Evolutionary conservation across 1,140 invertebrate species (phyloP).

Genomic region (Tetramorium parvispinum): DNA sequence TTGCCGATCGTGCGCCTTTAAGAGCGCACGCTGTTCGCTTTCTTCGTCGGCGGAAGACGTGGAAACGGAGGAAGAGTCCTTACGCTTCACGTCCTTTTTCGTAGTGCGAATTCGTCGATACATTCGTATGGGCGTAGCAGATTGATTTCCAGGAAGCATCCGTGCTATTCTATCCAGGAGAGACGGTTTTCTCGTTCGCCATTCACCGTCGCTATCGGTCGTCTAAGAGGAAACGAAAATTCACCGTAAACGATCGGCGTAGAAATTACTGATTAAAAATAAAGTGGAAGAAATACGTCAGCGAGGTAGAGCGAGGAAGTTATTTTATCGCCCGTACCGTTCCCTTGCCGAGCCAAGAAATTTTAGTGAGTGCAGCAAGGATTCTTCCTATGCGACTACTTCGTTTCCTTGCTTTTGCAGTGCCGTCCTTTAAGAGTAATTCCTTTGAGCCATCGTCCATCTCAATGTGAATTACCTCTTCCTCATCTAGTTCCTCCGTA

Average conservation of each 20-base stretch:
- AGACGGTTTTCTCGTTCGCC: conserved; percentile 57
- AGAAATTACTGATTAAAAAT: conserved; percentile 48
- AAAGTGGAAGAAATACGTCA: not conserved
- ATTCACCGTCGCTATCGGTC: not conserved
- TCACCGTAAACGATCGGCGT: not conserved
- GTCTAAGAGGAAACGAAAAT: conserved; percentile 20
- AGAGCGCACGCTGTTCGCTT: not conserved
- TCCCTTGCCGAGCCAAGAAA: conserved; percentile 70
- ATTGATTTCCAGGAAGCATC: conserved; percentile 60
- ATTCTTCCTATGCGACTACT: conserved; percentile 71
- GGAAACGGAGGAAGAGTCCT: conserved; percentile 37
- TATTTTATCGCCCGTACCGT: conserved; percentile 49
- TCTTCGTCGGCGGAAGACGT: conserved; percentile 61
- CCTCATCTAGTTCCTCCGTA: conserved; percentile 75
- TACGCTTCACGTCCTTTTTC: conserved; percentile 57
- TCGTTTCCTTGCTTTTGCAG: conserved; percentile 54
- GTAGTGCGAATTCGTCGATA: conserved; percentile 56
- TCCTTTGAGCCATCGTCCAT: conserved; percentile 67
- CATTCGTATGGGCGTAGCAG: conserved; percentile 39
- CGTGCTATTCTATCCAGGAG: conserved; percentile 68
- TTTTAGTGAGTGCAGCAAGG: conserved; percentile 66
- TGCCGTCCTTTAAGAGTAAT: conserved; percentile 55
- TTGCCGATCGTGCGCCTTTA: conserved; percentile 34
- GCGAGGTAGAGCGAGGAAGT: conserved; percentile 6
- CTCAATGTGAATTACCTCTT: conserved; percentile 74